These are phyloP conservation scores for Acronicta alni DNA, from an alignment of 2,888 invertebrate genomes.

Conservation along the genomic window DNA sequence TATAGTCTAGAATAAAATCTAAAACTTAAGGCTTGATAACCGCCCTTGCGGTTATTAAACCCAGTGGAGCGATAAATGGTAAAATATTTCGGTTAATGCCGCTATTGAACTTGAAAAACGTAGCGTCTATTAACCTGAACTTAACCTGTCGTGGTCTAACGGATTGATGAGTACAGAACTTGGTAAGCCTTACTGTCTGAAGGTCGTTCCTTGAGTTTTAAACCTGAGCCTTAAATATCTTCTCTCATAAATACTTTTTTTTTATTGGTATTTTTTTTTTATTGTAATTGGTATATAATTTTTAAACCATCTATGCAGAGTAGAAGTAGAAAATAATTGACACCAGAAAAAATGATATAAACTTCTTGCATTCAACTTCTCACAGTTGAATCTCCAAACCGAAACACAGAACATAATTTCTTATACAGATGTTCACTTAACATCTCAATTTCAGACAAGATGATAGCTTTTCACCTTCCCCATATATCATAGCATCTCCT, in stretches of 20 bases:
- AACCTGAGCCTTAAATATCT: too few relatives aligned
- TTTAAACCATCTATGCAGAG: too few relatives aligned
- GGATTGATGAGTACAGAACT: not conserved
- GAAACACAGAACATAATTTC: slow-evolving; percentile 16
- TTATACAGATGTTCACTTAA: slow-evolving; percentile 39
- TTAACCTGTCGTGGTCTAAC: not conserved
- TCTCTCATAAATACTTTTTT: too few relatives aligned
- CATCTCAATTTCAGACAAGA: slow-evolving; percentile 44
- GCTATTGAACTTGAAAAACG: not conserved
- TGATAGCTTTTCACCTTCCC: slow-evolving; percentile 42
- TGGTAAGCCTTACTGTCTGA: not conserved
- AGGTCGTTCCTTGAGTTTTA: not conserved
- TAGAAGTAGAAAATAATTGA: too few relatives aligned
- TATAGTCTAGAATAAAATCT: too few relatives aligned
- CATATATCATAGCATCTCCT: slow-evolving; percentile 50
- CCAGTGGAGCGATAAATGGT: slow-evolving; percentile 1
- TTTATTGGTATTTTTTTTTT: too few relatives aligned
- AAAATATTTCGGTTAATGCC: not conserved
- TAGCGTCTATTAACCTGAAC: not conserved
- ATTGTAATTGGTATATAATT: too few relatives aligned
- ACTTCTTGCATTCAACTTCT: not conserved
- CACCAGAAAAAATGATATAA: too few relatives aligned
- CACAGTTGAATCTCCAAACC: not conserved
- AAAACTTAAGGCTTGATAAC: not conserved
- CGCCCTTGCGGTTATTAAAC: not conserved